Conservation (phyloP, 2,797 vertebrate species). For the Lepidocolaptes lacrymiger region DNA sequence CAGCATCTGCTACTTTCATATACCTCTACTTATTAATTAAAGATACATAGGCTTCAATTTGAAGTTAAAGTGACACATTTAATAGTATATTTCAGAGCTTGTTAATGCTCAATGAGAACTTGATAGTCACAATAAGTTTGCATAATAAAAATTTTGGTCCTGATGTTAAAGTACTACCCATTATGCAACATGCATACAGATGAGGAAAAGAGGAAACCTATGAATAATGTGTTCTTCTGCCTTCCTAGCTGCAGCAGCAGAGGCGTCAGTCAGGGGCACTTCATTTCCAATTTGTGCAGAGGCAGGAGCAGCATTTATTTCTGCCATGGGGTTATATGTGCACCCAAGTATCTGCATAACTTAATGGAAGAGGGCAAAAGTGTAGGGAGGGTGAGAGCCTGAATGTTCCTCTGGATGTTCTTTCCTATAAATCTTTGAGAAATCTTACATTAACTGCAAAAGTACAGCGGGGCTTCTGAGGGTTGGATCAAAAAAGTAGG, state of each 20-base stretch:
- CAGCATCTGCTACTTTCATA: slow-evolving; percentile 6
- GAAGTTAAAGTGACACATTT: slow-evolving; percentile 41
- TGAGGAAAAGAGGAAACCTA: slow-evolving; percentile 21
- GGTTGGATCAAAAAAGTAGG: background rate
- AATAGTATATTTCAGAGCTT: slow-evolving; percentile 41
- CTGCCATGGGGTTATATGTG: background rate
- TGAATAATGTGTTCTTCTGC: background rate
- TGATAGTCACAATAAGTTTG: slow-evolving; percentile 52
- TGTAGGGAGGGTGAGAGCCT: background rate
- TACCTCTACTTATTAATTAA: slow-evolving; percentile 58
- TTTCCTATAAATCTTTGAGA: background rate
- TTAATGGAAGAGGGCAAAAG: background rate
- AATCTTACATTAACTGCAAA: background rate
- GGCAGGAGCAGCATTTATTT: background rate
- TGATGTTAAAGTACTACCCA: slow-evolving; percentile 6
- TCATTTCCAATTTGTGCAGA: background rate
- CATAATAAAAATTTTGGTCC: slow-evolving; percentile 42
- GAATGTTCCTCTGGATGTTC: background rate
- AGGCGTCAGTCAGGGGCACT: background rate
- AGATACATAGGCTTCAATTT: slow-evolving; percentile 32
- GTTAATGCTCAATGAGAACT: slow-evolving; percentile 3
- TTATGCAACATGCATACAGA: background rate
- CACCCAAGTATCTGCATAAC: background rate
- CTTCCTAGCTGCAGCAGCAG: background rate
- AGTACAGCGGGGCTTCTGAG: background rate